Evolutionary conservation across 2,113 vertebrate genomes (phyloP), one percentile per base, ranked within the genome.

Genomic region (Daubentonia madagascariensis): DNA sequence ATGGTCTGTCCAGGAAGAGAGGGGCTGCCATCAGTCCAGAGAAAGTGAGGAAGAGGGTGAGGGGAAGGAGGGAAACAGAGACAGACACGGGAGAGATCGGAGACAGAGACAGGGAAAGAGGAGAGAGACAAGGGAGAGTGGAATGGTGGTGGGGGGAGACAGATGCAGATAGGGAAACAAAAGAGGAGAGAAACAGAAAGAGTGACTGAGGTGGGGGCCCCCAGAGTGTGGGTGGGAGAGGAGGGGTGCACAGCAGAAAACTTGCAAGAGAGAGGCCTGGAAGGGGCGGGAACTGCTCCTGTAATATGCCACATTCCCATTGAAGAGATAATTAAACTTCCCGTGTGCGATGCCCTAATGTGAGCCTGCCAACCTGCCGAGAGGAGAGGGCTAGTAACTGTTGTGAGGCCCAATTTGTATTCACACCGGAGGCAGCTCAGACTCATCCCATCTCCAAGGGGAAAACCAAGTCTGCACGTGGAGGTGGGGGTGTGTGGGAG

Each of bases 1-100:
- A 96, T n/a, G 97, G 98, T 96, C 98, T 97, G 92, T 97, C 97
- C 97, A 0, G 97, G 97, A 93, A 96, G 97, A 94, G 98, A 89
- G 48, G 67, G 98, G 95, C 79, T 84, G 96, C 93, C 25, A 17
- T 92, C 92, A 84, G 92, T 87, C 68, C 94, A 73, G 80, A 76
- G 93, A 87, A 87, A 97, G 92, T 70, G 45, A 85, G 83, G 32
- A 59, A 78, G 94, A 85, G n/a, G 72, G 14, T 0, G 1, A 83
- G 28, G 78, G 76, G 65, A 85, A 73, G 67, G 22, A 81, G 54
- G 65, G 43, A 50, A 37, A 52, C 4, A 48, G 92, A 72, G 61
- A 54, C 52, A 52, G 65, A n/a, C 52, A 32, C 0, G 8, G 32
- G 84, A 80, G 70, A 85, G 57, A 84, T 23, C 20, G 12, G 17